Evolutionary conservation across 2,797 vertebrate species (phyloP).

Genomic region (Mormyrops boulengeri): DNA sequence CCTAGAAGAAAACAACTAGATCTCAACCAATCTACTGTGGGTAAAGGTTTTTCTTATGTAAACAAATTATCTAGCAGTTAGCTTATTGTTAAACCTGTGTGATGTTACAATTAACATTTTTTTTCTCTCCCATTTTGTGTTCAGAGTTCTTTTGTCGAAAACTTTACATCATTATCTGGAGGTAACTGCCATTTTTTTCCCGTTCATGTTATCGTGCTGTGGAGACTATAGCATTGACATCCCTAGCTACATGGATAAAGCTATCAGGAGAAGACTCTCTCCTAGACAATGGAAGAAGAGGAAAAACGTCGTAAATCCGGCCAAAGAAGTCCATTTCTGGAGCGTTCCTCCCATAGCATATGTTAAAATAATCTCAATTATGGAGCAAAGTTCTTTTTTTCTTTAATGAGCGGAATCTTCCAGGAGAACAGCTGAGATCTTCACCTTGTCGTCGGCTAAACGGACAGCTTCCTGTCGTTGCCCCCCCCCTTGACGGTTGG

Average conservation of each 20-base stretch:
- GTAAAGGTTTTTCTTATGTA: neutral
- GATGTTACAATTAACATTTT: neutral
- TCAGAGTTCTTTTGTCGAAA: neutral
- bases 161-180: neutral
- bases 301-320: neutral
- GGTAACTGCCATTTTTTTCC: neutral
- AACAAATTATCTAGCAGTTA: neutral
- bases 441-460: slow-evolving; percentile 4
- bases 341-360: neutral
- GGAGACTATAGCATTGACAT: neutral
- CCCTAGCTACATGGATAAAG: slow-evolving; percentile 7
- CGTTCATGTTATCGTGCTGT: slow-evolving; percentile 2
- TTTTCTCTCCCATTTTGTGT: neutral
- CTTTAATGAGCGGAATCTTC: slow-evolving; percentile 27
- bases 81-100: neutral
- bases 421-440: slow-evolving; percentile 21
- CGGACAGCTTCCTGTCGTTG: slow-evolving; percentile 18
- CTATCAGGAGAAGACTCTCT: slow-evolving; percentile 5
- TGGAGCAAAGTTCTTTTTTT: slow-evolving; percentile 17
- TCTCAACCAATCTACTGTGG: neutral
- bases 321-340: slow-evolving; percentile 2
- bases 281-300: slow-evolving; percentile 12
- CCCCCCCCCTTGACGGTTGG: neutral
- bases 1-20: neutral
- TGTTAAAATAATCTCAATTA: slow-evolving; percentile 18